Conservation (phyloP, 2,113 vertebrate genomes). For the Aegotheles bennettii region DNA sequence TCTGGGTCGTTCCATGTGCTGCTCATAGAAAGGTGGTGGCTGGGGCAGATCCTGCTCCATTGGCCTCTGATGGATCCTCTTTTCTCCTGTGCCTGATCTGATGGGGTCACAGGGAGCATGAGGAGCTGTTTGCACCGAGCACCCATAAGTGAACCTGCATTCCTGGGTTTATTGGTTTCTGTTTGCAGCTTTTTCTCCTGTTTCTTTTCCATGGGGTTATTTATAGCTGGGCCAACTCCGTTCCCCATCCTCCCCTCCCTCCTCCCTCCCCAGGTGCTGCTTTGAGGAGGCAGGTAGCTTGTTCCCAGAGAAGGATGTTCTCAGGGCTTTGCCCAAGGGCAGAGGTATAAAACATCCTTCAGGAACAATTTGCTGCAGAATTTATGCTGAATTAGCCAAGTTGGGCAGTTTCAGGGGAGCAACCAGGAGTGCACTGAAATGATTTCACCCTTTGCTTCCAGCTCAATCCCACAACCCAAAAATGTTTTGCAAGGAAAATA, state of each 20-base stretch:
- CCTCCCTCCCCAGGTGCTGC: neutral
- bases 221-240: neutral
- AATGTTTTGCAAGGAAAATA: neutral
- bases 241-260: neutral
- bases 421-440: neutral
- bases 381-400: neutral
- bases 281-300: neutral
- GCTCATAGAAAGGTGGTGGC: neutral
- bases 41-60: neutral
- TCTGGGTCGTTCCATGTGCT: neutral
- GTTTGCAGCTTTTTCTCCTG: neutral
- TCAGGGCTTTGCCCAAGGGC: slow-evolving; percentile 28
- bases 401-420: neutral
- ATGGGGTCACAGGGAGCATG: fast-evolving
- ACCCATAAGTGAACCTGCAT: neutral
- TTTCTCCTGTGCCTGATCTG: neutral
- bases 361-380: neutral
- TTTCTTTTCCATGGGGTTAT: neutral
- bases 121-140: neutral
- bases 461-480: neutral
- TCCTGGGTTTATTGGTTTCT: neutral
- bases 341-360: neutral
- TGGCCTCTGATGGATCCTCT: neutral
- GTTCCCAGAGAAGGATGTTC: neutral
- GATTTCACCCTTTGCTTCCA: neutral